Conservation (phyloP, 1,140 invertebrate genomes). For the Popillia japonica region DNA sequence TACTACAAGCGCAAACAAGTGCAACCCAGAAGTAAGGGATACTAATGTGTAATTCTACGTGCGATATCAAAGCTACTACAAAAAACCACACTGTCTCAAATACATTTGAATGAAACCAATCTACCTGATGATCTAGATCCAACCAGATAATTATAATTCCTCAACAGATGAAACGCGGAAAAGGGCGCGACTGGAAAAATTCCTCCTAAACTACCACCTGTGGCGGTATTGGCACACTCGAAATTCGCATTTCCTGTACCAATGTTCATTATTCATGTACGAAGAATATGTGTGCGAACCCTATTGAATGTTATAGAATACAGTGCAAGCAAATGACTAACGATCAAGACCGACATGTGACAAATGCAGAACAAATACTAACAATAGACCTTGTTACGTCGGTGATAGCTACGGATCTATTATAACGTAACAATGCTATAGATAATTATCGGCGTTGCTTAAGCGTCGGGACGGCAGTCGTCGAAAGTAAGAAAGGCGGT, state of each 20-base stretch:
- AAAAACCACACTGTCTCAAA: neutral
- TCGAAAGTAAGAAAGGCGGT: slow-evolving; percentile 14
- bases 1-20: no score
- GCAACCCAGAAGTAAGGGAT: no score
- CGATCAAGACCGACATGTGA: neutral
- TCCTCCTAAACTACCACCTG: slow-evolving; percentile 18
- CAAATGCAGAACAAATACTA: slow-evolving; percentile 33
- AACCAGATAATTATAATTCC: slow-evolving; percentile 58
- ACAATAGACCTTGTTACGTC: slow-evolving; percentile 18
- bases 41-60: neutral
- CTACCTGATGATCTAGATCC: slow-evolving; percentile 50
- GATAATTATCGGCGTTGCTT: slow-evolving; percentile 2
- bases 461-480: neutral
- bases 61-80: neutral
- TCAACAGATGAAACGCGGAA: slow-evolving; percentile 56
- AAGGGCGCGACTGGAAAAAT: slow-evolving; percentile 48
- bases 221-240: slow-evolving; percentile 23
- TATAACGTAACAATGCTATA: slow-evolving; percentile 17
- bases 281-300: neutral
- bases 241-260: slow-evolving; percentile 23
- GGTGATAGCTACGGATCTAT: slow-evolving; percentile 2
- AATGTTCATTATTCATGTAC: slow-evolving; percentile 1
- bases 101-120: neutral
- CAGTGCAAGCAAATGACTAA: neutral
- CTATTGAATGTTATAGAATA: neutral